These are phyloP conservation scores for Nicator chloris DNA, from an alignment of 2,113 vertebrate genomes.

Conservation along the genomic window DNA sequence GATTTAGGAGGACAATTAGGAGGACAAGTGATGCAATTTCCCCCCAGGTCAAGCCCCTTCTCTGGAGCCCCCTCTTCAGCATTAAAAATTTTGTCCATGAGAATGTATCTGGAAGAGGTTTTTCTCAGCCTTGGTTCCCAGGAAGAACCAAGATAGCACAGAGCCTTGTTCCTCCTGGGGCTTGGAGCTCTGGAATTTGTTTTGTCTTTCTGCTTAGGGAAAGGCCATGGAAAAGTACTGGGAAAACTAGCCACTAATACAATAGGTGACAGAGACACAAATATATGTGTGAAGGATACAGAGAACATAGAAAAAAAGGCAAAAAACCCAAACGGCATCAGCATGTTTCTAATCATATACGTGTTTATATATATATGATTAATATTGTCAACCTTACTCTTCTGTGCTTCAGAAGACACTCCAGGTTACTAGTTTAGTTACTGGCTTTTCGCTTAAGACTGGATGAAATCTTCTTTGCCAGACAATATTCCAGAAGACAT, in stretches of 20 bases:
- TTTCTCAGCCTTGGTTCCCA: background rate
- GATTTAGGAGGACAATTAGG: too few species aligned
- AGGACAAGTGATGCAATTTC: background rate
- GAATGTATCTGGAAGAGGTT: background rate
- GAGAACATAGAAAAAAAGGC: background rate
- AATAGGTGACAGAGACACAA: too few species aligned
- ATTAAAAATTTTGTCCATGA: background rate
- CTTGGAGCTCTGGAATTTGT: background rate
- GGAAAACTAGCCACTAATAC: background rate
- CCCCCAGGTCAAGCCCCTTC: background rate
- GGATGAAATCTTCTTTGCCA: background rate
- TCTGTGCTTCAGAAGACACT: background rate
- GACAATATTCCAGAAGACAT: background rate
- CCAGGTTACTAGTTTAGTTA: background rate
- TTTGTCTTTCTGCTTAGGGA: background rate
- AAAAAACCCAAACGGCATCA: background rate
- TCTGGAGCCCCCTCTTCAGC: background rate
- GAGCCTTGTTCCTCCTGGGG: background rate
- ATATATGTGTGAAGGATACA: background rate
- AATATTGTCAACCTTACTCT: background rate
- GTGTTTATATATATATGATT: background rate
- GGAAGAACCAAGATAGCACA: background rate
- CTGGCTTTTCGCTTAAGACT: background rate
- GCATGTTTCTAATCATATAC: background rate
- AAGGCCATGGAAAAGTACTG: background rate